Evolutionary conservation across 2,888 invertebrate genomes (phyloP).

Genomic region (Eristalis pertinax): DNA sequence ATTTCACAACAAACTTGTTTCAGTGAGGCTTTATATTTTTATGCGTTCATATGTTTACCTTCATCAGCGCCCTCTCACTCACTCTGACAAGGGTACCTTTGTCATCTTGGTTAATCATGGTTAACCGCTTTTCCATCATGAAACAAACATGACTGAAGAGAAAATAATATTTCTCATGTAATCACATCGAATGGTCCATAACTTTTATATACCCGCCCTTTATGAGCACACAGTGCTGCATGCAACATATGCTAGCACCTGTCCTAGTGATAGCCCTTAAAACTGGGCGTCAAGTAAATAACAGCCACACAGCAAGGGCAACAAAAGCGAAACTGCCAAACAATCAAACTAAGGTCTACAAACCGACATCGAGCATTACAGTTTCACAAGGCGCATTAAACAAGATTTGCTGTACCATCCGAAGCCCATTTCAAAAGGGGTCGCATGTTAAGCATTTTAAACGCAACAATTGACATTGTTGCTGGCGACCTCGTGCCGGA

Average conservation of each 20-base stretch:
- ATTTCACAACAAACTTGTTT: too few species aligned
- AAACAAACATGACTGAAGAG: neutral
- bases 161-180: slow-evolving; percentile 6
- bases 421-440: slow-evolving; percentile 1
- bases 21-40: too few species aligned
- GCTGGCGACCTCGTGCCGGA: neutral
- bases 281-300: neutral
- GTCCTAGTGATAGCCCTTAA: slow-evolving; percentile 8
- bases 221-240: neutral
- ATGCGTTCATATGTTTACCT: too few species aligned
- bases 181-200: slow-evolving; percentile 12
- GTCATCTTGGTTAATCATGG: neutral
- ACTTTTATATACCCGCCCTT: slow-evolving; percentile 16
- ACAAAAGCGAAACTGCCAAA: slow-evolving; percentile 16
- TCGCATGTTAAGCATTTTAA: neutral
- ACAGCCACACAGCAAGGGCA: neutral
- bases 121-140: neutral
- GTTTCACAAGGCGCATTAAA: slow-evolving; percentile 20
- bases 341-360: slow-evolving; percentile 25
- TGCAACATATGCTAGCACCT: slow-evolving; percentile 45
- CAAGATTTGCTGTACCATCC: slow-evolving; percentile 18
- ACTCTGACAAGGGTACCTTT: neutral
- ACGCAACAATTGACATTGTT: slow-evolving; percentile 54
- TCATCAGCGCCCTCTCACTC: neutral
- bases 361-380: slow-evolving; percentile 18